Conservation (phyloP, 2,797 vertebrate species). For the Rhadinocentrus ornatus region DNA sequence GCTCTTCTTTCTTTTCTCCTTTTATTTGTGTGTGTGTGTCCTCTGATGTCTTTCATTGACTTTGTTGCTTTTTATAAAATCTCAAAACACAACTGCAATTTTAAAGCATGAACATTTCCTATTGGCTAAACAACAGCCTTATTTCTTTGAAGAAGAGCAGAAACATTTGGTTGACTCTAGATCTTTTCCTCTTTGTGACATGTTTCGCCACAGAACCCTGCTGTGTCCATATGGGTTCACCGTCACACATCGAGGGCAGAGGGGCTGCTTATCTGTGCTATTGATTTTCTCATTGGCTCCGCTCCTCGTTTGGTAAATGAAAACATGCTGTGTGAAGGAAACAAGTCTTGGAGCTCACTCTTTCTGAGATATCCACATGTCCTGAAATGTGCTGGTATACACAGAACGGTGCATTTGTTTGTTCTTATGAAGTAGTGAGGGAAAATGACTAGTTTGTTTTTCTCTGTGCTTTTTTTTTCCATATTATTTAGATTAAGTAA, state of each 20-base stretch:
- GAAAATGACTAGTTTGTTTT: conserved; percentile 8
- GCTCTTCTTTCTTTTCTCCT: conserved; percentile 20
- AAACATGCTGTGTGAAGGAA: conserved; percentile 81
- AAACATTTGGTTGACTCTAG: conserved; percentile 44
- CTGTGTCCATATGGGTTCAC: conserved; percentile 76
- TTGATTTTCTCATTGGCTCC: conserved; percentile 81
- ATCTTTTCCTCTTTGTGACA: conserved; percentile 64
- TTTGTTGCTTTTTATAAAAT: conserved; percentile 3
- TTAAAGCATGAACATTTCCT: conserved; percentile 16
- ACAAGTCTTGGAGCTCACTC: conserved; percentile 56
- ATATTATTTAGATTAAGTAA: not conserved
- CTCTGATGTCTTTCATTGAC: not conserved
- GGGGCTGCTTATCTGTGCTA: conserved; percentile 79
- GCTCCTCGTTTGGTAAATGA: conserved; percentile 80
- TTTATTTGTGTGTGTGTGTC: not conserved
- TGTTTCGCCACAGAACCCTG: conserved; percentile 70
- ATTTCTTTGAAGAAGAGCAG: conserved; percentile 36
- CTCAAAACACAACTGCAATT: conserved; percentile 9
- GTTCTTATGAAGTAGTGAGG: conserved; percentile 6
- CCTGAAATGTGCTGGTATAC: conserved; percentile 38
- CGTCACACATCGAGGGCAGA: conserved; percentile 77
- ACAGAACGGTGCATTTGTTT: conserved; percentile 27
- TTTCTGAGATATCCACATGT: conserved; percentile 55
- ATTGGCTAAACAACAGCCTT: conserved; percentile 34
- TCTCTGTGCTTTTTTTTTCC: not conserved